phyloP scores from a whole-genome alignment of 2,888 invertebrate genomes.

The Clostera curtula region DNA sequence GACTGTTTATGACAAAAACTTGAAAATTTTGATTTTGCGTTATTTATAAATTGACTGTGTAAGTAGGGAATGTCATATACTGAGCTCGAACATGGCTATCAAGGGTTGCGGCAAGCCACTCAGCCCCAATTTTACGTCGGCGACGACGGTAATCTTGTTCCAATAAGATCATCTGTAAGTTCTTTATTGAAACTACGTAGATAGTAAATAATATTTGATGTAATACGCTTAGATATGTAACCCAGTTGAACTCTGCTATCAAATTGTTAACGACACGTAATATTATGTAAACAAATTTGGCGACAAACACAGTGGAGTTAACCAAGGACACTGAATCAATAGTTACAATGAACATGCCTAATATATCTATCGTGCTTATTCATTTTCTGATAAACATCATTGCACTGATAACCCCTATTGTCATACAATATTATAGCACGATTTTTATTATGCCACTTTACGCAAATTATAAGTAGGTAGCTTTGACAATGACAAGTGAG shows the following conservation, averaged over 20 bases:
- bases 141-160: slow-evolving; percentile 78
- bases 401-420: slow-evolving; percentile 13
- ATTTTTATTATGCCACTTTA: too few relatives aligned
- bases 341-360: slow-evolving; percentile 13
- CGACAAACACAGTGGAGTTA: slow-evolving; percentile 7
- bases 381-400: slow-evolving; percentile 13
- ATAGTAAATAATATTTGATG: too few relatives aligned
- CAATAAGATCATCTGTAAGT: slow-evolving; percentile 76
- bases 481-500: slow-evolving; percentile 64
- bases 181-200: slow-evolving; percentile 11
- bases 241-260: too few relatives aligned
- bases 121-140: slow-evolving; percentile 84
- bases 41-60: slow-evolving; percentile 14
- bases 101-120: slow-evolving; percentile 84
- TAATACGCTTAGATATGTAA: too few relatives aligned
- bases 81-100: slow-evolving; percentile 94
- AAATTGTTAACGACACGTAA: neutral
- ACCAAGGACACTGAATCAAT: slow-evolving; percentile 8
- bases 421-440: too few relatives aligned
- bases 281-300: slow-evolving; percentile 15
- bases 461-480: too few relatives aligned
- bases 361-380: slow-evolving; percentile 12
- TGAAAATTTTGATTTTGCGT: slow-evolving; percentile 1
- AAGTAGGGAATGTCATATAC: slow-evolving; percentile 88
- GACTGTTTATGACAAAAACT: too few relatives aligned